Conservation (phyloP, 2,888 invertebrate species). For the Coleophora deauratella region DNA sequence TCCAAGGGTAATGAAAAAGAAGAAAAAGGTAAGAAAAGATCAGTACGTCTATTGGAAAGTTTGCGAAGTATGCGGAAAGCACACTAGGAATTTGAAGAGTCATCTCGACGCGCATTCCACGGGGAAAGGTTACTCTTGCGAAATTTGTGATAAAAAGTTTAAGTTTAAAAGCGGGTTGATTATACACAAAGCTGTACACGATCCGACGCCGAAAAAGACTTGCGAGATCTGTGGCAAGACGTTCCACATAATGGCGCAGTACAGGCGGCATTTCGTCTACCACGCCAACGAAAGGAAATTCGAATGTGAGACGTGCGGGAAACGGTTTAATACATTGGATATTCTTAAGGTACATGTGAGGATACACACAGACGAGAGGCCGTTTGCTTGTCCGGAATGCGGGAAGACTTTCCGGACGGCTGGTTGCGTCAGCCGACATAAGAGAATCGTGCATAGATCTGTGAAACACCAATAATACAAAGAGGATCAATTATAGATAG, state of each 20-base stretch:
- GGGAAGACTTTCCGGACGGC: constrained; percentile 66
- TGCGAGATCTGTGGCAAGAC: constrained; percentile 71
- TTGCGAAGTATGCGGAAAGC: constrained; percentile 64
- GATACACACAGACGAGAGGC: constrained; percentile 64
- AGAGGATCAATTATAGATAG: neutral
- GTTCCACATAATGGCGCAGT: constrained; percentile 65
- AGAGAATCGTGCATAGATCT: constrained; percentile 54
- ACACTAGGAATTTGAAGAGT: constrained; percentile 50
- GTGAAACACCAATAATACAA: constrained; percentile 21
- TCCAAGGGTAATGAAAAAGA: constrained; percentile 21
- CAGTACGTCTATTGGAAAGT: constrained; percentile 62
- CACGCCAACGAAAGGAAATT: constrained; percentile 70
- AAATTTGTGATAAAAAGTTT: constrained; percentile 63
- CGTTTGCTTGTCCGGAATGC: constrained; percentile 59
- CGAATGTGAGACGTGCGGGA: constrained; percentile 68
- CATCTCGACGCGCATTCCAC: constrained; percentile 60
- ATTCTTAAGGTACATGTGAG: constrained; percentile 64
- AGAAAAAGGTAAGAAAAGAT: constrained; percentile 36
- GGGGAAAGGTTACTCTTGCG: constrained; percentile 53
- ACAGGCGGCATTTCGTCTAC: constrained; percentile 63
- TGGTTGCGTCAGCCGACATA: constrained; percentile 64
- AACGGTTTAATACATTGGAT: constrained; percentile 68
- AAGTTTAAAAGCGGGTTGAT: constrained; percentile 63
- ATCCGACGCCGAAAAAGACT: constrained; percentile 60
- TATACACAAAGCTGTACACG: constrained; percentile 59